These are phyloP conservation scores for Lemur catta DNA, from an alignment of 2,797 vertebrate genomes.

Conservation along the genomic window DNA sequence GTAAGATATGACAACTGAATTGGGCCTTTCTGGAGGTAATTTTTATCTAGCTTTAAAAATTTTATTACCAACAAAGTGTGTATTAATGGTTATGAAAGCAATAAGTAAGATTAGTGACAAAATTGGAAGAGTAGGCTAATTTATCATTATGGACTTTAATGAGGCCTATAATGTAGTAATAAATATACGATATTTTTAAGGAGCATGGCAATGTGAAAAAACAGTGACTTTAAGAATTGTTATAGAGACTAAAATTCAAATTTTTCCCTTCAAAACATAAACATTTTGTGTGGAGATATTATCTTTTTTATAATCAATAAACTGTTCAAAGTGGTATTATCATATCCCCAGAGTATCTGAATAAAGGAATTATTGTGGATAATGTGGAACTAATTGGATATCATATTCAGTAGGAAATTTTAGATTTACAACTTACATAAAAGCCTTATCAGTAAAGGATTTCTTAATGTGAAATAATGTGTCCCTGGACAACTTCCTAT, in stretches of 20 bases:
- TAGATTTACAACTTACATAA: constrained; percentile 1
- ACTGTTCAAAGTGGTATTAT: background rate
- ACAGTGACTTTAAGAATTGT: constrained; percentile 64
- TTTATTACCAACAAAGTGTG: constrained; percentile 68
- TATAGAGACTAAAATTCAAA: constrained; percentile 54
- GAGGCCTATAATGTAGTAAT: constrained; percentile 78
- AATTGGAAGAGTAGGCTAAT: constrained; percentile 78
- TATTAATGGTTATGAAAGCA: constrained; percentile 76
- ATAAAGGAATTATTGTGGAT: background rate
- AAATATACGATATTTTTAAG: constrained; percentile 76
- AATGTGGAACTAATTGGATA: background rate
- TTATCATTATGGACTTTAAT: constrained; percentile 82
- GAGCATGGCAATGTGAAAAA: constrained; percentile 61
- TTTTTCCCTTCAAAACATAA: constrained; percentile 27
- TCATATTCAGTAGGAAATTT: background rate
- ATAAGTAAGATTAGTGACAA: constrained; percentile 79
- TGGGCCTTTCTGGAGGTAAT: constrained; percentile 63
- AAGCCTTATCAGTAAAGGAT: background rate
- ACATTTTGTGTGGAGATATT: constrained; percentile 3
- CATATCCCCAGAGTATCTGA: background rate
- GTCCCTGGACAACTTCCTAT: background rate
- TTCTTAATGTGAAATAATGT: constrained; percentile 18
- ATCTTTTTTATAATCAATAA: background rate
- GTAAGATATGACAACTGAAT: background rate
- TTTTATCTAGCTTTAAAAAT: constrained; percentile 80